phyloP scores from a whole-genome alignment of 2,797 vertebrate species.

The Knipowitschia caucasica region DNA sequence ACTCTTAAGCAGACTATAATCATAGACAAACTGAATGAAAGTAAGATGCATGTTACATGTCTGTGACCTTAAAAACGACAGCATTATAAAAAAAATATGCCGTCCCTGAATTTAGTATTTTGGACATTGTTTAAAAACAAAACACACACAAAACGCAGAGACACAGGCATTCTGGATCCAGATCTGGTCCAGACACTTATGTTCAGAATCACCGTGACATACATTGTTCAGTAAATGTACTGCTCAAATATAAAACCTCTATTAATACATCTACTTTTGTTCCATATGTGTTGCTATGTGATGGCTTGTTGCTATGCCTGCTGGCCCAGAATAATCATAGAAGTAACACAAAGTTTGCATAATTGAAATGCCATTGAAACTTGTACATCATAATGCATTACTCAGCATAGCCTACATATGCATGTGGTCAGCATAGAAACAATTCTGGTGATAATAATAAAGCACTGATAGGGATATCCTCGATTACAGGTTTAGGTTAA shows the following conservation, averaged over 20 bases:
- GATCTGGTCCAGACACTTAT: too few species aligned
- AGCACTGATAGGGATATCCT: too few species aligned
- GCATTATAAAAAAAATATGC: not conserved
- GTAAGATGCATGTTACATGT: not conserved
- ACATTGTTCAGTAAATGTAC: not conserved
- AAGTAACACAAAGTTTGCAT: conserved; percentile 12
- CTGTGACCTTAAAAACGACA: not conserved
- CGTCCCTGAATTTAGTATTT: not conserved
- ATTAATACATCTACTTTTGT: conserved; percentile 9
- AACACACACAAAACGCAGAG: too few species aligned
- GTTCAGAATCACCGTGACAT: not conserved
- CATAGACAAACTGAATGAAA: not conserved
- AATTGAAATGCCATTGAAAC: conserved; percentile 7
- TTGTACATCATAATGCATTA: not conserved
- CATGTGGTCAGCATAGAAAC: not conserved
- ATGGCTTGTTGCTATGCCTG: conserved; percentile 51
- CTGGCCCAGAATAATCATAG: conserved; percentile 46
- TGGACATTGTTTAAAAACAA: too few species aligned
- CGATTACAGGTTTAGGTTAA: too few species aligned
- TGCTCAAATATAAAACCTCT: not conserved
- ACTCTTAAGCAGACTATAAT: conserved; percentile 9
- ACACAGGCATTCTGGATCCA: not conserved
- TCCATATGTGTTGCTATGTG: conserved; percentile 55
- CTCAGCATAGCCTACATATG: too few species aligned
- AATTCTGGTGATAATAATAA: not conserved